A percentile compares a stretch with the other conserved stretches of the same genome.
These are phyloP conservation scores for Melolontha melolontha DNA, from an alignment of 2,888 invertebrate species.

Conservation along the genomic window DNA sequence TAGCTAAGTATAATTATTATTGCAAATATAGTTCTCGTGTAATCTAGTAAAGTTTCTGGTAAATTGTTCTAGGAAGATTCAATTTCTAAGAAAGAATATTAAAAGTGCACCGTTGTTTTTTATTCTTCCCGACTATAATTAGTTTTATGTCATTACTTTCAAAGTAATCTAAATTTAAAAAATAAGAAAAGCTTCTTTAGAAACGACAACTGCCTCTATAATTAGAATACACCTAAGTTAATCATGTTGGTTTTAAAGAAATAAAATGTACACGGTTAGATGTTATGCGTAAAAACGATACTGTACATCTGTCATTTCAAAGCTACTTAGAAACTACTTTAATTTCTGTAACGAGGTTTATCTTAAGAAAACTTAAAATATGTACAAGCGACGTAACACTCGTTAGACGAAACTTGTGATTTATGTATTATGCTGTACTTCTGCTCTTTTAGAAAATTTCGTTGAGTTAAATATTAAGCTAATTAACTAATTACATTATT, in stretches of 20 bases:
- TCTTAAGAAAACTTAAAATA: conserved; percentile 15
- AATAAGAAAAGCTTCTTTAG: not conserved
- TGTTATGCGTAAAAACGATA: conserved; percentile 27
- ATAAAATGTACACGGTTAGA: conserved; percentile 20
- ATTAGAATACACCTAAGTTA: conserved; percentile 24
- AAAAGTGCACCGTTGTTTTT: too few species aligned
- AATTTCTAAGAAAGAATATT: too few species aligned
- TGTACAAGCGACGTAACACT: conserved; percentile 21
- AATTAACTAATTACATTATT: too few species aligned
- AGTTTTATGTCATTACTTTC: not conserved
- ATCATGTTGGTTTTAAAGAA: conserved; percentile 12
- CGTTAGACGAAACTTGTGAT: conserved; percentile 14
- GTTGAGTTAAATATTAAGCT: too few species aligned
- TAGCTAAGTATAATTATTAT: too few species aligned
- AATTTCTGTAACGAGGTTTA: conserved; percentile 33
- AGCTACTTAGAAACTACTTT: conserved; percentile 6
- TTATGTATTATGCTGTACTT: not conserved
- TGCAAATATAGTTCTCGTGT: too few species aligned
- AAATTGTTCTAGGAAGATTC: too few species aligned
- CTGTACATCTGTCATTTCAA: conserved; percentile 20
- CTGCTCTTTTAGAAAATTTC: too few species aligned
- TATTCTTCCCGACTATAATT: too few species aligned
- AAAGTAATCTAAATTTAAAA: conserved; percentile 9
- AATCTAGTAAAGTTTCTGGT: too few species aligned
- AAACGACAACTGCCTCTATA: conserved; percentile 9